Base-by-base conservation (phyloP, 2,888 invertebrate species). In the Xestoiulus laeticollis region DNA sequence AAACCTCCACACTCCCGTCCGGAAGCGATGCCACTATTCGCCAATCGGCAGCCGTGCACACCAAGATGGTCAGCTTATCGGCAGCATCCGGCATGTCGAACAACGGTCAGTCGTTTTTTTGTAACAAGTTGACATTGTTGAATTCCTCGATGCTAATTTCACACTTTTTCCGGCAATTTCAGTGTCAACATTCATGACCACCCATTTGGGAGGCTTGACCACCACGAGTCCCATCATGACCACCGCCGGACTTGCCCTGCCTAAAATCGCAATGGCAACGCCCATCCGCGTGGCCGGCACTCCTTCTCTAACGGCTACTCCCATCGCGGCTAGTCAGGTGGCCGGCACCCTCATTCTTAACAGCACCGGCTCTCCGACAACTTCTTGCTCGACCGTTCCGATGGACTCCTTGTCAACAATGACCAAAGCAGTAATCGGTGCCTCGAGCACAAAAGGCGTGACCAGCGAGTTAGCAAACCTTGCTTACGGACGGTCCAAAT, bases 1-100 rank as follows among this genome's bases (percentile, higher is more conserved):
- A 86, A n/a, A 85, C 26, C 84, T 32, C 85, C 14, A n/a, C 59
- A 8, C 30, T 85, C 10, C 26, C 88, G n/a, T n/a, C 85, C n/a
- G 82, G 22, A 26, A n/a, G 68, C 22, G 26, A 26, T 5, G 26
- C 22, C 8, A 22, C 26, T 1, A 22, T 68, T 10, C 68, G 68
- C 10, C 68, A 68, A 26, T 68, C 68, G 26, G 22, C 26, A 12
- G 68, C 26, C 8, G 22, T 68, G 68, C 68, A 68, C 12, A 22
- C 68, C 68, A 68, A 68, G 68, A 68, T 68, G 68, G 26, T 68
- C 26, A 68, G 26, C 22, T 68, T 68, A 12, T 68, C 68, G 26
- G 68, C 68, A 0, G n/a, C 68, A 22, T 68, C 68, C 10, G 26
- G 68, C 26, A 68, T 68, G 8, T 68, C 68, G 8, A 68, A 26